phyloP scores from a whole-genome alignment of 2,113 vertebrate species.

The Panthera leo region DNA sequence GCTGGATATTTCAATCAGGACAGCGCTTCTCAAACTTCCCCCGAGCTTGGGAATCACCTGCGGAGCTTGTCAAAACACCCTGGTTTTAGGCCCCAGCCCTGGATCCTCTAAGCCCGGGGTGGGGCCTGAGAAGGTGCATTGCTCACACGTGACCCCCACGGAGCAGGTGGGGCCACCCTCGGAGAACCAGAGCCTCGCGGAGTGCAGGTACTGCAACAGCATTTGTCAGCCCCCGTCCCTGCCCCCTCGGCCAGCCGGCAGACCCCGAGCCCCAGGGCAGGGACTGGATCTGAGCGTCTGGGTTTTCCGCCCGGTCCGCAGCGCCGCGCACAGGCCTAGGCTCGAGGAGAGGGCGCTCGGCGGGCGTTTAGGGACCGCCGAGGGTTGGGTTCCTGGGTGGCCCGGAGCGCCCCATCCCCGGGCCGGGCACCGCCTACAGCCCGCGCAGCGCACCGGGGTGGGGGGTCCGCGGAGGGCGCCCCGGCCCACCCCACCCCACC shows the following conservation, averaged over 20 bases:
- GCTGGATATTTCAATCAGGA: neutral
- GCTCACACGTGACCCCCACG: neutral
- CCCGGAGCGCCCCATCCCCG: neutral
- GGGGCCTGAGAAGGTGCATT: neutral
- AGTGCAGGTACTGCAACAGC: too few relatives aligned
- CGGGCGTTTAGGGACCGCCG: neutral
- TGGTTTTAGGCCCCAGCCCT: neutral
- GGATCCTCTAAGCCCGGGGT: neutral
- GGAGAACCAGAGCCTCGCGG: neutral
- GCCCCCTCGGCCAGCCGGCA: rapidly evolving
- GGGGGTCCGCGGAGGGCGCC: neutral
- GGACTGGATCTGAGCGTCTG: neutral
- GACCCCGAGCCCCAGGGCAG: neutral
- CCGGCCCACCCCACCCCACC: too few relatives aligned
- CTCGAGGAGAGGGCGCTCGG: neutral
- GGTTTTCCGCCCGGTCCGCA: neutral
- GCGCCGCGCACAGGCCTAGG: neutral
- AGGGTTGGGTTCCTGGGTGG: neutral
- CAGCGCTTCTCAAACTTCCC: neutral
- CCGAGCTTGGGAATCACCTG: rapidly evolving
- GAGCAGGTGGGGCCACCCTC: neutral
- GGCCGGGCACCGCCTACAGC: neutral
- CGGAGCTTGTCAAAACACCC: neutral
- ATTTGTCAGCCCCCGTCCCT: too few relatives aligned
- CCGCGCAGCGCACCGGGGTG: neutral